Evolutionary conservation across 2,113 vertebrate species (phyloP).

Genomic region (Stegastes partitus): DNA sequence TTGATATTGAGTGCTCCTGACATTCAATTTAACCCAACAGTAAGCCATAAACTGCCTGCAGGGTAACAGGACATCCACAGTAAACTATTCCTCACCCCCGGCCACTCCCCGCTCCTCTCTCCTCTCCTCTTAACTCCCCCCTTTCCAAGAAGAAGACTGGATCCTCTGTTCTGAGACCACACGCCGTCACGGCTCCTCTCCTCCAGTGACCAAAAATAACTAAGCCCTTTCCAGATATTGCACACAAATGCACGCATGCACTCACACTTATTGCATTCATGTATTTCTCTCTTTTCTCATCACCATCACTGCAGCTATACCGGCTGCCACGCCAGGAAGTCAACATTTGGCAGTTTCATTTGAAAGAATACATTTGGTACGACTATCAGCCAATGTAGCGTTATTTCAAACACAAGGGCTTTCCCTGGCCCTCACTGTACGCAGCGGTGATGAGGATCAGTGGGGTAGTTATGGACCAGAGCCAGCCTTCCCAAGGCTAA

Average conservation of each 20-base stretch:
- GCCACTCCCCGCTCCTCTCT: constrained; percentile 12
- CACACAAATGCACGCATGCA: constrained; percentile 52
- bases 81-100: constrained; percentile 51
- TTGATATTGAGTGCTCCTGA: constrained; percentile 57
- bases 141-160: constrained; percentile 77
- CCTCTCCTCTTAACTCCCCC: constrained; percentile 47
- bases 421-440: constrained; percentile 23
- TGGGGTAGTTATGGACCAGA: constrained; percentile 49
- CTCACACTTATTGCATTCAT: constrained; percentile 12
- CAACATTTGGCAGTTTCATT: constrained; percentile 12
- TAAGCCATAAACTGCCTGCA: constrained; percentile 63
- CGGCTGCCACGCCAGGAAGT: not conserved
- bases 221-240: constrained; percentile 67
- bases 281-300: constrained; percentile 28
- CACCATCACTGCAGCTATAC: not conserved
- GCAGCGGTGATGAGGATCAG: constrained; percentile 46
- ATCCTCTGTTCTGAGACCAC: constrained; percentile 82
- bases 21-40: constrained; percentile 54
- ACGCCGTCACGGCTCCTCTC: constrained; percentile 81
- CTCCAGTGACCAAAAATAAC: constrained; percentile 81
- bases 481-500: constrained; percentile 66
- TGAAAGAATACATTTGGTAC: constrained; percentile 13
- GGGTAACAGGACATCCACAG: constrained; percentile 73
- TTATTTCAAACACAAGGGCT: constrained; percentile 32
- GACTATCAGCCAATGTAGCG: constrained; percentile 18